A percentile compares a stretch with the other conserved stretches of the same genome.
Evolutionary conservation across 2,888 invertebrate species (phyloP).

Genomic region (Mamestra brassicae): DNA sequence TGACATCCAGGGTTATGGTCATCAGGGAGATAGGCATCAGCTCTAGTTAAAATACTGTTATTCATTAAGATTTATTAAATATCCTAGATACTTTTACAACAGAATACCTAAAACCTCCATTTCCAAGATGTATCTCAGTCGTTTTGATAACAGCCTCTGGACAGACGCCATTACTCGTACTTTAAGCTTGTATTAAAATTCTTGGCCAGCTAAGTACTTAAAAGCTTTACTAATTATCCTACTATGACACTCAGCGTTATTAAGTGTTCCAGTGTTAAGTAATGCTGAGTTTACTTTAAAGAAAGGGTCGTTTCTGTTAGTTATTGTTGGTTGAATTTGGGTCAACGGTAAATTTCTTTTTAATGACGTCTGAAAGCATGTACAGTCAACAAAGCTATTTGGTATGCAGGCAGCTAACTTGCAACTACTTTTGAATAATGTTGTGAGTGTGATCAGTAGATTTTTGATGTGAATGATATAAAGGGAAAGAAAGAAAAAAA

Average conservation of each 20-base stretch:
- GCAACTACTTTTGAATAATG: too few species aligned
- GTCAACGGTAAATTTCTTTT: neutral
- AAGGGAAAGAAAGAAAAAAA: too few species aligned
- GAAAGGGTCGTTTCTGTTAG: neutral
- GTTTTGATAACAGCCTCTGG: constrained; percentile 39
- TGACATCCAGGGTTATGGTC: too few species aligned
- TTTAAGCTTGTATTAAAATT: constrained; percentile 52
- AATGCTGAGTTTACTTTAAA: constrained; percentile 2
- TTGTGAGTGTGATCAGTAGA: too few species aligned
- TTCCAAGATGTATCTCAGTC: constrained; percentile 28
- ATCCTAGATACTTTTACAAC: constrained; percentile 2
- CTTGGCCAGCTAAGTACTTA: constrained; percentile 39
- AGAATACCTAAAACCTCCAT: constrained; percentile 5
- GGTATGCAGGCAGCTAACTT: too few species aligned
- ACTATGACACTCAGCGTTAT: constrained; percentile 40
- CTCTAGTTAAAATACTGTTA: neutral
- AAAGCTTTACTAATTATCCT: constrained; percentile 53
- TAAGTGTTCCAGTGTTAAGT: constrained; percentile 20
- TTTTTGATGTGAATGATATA: too few species aligned
- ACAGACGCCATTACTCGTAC: constrained; percentile 37
- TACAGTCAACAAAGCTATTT: too few species aligned
- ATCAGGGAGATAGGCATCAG: too few species aligned
- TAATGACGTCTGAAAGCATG: too few species aligned
- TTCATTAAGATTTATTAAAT: neutral
- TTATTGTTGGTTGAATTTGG: neutral